These are phyloP conservation scores for Sebastes vulpes DNA, from an alignment of 2,797 vertebrate genomes.

Conservation along the genomic window DNA sequence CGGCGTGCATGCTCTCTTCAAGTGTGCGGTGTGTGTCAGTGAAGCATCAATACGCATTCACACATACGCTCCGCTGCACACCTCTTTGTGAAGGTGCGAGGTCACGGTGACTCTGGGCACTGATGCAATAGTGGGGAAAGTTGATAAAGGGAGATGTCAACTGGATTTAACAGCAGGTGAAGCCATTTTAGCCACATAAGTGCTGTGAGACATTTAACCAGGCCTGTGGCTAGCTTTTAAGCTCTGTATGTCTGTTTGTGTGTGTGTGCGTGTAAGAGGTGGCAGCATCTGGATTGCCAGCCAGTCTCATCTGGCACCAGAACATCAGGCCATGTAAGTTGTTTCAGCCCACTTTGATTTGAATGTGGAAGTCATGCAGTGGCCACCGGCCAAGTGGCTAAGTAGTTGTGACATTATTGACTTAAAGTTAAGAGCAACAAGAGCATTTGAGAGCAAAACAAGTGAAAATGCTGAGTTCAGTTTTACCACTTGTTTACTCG, in stretches of 20 bases:
- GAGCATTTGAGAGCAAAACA: neutral
- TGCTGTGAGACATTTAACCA: conserved; percentile 38
- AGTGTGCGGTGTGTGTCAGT: neutral
- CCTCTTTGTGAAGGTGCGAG: conserved; percentile 26
- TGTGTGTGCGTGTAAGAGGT: neutral
- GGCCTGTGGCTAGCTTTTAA: conserved; percentile 10
- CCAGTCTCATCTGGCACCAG: neutral
- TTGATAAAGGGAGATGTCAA: conserved; percentile 40
- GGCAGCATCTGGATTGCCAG: neutral
- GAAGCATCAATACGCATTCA: conserved; percentile 1
- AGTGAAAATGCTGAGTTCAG: neutral
- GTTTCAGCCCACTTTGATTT: neutral
- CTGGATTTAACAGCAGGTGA: conserved; percentile 41
- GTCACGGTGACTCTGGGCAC: conserved; percentile 17
- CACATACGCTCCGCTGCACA: neutral
- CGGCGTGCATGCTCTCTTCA: neutral
- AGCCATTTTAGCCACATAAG: conserved; percentile 16
- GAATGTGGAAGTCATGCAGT: neutral
- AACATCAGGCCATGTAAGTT: neutral
- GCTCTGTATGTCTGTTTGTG: neutral
- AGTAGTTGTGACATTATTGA: neutral
- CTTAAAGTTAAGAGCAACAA: neutral
- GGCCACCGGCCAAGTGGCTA: neutral
- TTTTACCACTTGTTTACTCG: neutral
- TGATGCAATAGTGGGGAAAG: conserved; percentile 26